These are phyloP conservation scores for Lacerta bilineata DNA, from an alignment of 2,797 vertebrate genomes.

Conservation along the genomic window DNA sequence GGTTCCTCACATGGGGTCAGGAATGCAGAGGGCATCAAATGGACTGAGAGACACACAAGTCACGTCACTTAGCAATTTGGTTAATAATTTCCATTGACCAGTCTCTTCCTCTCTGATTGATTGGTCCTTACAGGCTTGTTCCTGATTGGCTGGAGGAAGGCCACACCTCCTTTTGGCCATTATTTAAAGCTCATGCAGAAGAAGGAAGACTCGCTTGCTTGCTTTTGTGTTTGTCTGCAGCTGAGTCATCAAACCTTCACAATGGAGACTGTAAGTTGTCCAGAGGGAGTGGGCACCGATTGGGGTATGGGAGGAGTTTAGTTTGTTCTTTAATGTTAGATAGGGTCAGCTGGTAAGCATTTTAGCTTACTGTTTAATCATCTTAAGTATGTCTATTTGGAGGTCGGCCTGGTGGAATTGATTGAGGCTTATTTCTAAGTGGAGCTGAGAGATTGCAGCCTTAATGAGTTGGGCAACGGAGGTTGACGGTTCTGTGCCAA, in stretches of 20 bases:
- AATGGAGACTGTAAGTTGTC: constrained; percentile 17
- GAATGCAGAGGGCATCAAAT: neutral
- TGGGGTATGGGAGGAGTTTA: no score
- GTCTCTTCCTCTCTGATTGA: neutral
- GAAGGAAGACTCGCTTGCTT: neutral
- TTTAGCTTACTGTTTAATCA: no score
- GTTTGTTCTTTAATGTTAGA: neutral
- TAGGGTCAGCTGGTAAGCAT: no score
- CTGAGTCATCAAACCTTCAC: neutral
- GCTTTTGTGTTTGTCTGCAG: neutral
- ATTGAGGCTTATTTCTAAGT: no score
- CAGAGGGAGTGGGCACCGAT: neutral
- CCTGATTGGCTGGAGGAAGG: constrained; percentile 17
- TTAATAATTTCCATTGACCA: neutral
- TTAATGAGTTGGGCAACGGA: no score
- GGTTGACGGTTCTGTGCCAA: no score
- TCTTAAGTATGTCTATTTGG: no score
- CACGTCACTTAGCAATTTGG: neutral
- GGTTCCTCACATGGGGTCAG: neutral
- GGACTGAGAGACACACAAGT: no score
- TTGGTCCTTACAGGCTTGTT: neutral
- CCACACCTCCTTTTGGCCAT: neutral
- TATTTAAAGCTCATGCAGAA: neutral
- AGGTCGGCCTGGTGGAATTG: no score
- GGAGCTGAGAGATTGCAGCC: no score